Conservation (phyloP, 1,140 invertebrate genomes). For the Drosophila hydei region DNA sequence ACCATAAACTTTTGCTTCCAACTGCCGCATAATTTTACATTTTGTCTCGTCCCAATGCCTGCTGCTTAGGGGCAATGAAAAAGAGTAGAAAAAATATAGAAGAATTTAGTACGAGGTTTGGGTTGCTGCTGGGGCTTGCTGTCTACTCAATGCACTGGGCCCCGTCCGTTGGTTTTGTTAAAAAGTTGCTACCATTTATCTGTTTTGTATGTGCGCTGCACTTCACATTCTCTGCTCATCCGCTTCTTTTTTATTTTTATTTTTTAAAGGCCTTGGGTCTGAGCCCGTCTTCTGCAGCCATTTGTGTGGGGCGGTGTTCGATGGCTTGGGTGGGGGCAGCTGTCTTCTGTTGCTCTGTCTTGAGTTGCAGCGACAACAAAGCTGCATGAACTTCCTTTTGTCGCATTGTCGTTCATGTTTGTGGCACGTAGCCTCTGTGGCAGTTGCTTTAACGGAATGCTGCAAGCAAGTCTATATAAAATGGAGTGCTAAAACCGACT, state of each 20-base stretch:
- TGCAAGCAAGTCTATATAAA: constrained; percentile 11
- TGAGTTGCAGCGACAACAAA: constrained; percentile 10
- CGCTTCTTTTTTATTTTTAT: constrained; percentile 11
- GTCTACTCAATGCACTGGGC: constrained; percentile 60
- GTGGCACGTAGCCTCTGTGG: constrained; percentile 34
- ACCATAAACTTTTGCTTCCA: constrained; percentile 70
- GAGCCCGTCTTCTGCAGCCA: constrained; percentile 38
- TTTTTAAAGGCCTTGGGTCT: constrained; percentile 25
- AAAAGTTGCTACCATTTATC: constrained; percentile 78
- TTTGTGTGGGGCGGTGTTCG: constrained; percentile 9
- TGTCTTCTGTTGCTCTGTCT: constrained; percentile 7
- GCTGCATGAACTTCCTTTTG: constrained; percentile 62
- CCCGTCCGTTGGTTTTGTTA: constrained; percentile 61
- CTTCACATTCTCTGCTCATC: constrained; percentile 25
- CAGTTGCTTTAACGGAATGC: constrained; percentile 37
- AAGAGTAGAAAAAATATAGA: background rate
- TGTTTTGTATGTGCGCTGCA: constrained; percentile 62
- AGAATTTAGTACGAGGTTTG: background rate
- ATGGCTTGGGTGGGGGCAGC: no score
- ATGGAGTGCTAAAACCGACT: constrained; percentile 7
- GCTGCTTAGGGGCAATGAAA: constrained; percentile 10
- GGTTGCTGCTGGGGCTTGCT: background rate
- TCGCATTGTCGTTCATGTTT: constrained; percentile 49
- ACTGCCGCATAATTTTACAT: constrained; percentile 77
- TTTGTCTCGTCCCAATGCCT: constrained; percentile 45